Evolutionary conservation across 2,888 invertebrate genomes (phyloP).

Genomic region (Hedya salicella): DNA sequence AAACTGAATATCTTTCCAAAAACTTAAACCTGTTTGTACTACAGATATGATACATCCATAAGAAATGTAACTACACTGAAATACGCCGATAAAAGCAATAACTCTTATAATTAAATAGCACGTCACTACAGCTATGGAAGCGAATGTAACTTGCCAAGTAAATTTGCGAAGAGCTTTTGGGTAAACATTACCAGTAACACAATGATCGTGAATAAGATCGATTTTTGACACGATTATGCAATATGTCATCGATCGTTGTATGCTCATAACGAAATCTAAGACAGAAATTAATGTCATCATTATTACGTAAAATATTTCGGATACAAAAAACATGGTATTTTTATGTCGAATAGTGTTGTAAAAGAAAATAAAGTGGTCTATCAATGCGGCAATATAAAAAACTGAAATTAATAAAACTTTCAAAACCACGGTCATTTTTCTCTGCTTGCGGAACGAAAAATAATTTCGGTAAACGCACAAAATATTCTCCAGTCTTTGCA

Average conservation of each 20-base stretch:
- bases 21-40: not conserved
- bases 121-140: not conserved
- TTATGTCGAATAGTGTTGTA: not conserved
- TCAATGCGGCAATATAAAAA: not conserved
- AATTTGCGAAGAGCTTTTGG: not conserved
- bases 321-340: not conserved
- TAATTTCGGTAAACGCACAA: constrained; percentile 24
- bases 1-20: constrained; percentile 16
- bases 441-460: constrained; percentile 1
- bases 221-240: constrained; percentile 11
- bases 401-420: not conserved
- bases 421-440: not conserved
- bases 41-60: not conserved
- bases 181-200: not conserved
- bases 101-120: not conserved
- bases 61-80: not conserved
- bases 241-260: constrained; percentile 13
- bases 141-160: not conserved
- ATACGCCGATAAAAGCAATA: not conserved
- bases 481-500: constrained; percentile 7
- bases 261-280: constrained; percentile 9
- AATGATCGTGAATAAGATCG: constrained; percentile 6
- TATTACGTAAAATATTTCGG: not conserved
- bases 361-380: not conserved
- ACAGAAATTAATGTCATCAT: constrained; percentile 6